Conservation (phyloP, 2,888 invertebrate genomes). For the Stramonita haemastoma region DNA sequence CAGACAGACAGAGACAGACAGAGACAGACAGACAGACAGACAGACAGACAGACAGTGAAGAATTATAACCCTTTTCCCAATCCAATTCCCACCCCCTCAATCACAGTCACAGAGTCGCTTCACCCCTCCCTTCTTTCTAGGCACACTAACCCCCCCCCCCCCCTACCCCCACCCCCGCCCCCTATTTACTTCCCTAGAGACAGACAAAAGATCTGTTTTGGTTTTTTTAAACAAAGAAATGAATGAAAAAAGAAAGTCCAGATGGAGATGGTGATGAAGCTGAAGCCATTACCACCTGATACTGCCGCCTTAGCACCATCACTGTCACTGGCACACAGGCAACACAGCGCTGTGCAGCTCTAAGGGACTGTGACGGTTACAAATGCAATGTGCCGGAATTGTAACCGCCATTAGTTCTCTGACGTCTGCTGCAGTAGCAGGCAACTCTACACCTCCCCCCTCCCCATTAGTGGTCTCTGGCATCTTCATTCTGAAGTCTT, state of each 20-base stretch:
- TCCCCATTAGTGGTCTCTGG: not conserved
- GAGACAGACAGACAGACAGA: too few species aligned
- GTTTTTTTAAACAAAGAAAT: too few species aligned
- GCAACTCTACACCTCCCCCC: not conserved
- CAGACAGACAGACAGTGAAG: too few species aligned
- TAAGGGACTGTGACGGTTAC: conserved; percentile 28
- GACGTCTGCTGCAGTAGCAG: not conserved
- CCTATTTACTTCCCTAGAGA: too few species aligned
- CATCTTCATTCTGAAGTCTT: not conserved
- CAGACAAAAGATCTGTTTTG: too few species aligned
- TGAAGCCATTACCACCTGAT: conserved; percentile 2
- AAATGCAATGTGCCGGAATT: conserved; percentile 25
- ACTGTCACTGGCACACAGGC: not conserved
- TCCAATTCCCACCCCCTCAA: too few species aligned
- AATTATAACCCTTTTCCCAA: too few species aligned
- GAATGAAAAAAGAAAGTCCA: not conserved
- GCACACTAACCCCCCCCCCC: too few species aligned
- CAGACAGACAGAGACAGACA: too few species aligned
- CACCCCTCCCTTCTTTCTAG: too few species aligned
- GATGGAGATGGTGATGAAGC: not conserved
- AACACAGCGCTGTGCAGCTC: not conserved
- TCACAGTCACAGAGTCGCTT: too few species aligned
- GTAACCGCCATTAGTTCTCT: conserved; percentile 13
- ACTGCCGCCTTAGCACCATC: not conserved
- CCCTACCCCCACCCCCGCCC: too few species aligned